Base-by-base conservation (phyloP, 2,797 vertebrate genomes). In the Xenentodon cancila region DNA sequence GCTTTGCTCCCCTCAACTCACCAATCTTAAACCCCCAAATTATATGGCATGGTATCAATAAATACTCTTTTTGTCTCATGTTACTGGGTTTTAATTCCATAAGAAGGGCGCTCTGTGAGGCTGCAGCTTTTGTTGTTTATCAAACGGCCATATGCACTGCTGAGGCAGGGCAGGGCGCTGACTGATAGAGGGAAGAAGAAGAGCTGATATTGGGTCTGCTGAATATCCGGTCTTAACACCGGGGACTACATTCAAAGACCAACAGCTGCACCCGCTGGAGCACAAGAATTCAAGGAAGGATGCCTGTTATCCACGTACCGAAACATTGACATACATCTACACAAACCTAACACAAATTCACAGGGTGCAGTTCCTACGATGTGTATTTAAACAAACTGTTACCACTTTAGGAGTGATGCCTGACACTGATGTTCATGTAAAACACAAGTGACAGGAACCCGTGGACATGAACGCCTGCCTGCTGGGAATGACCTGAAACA, bases 241-340 rank as follows among this genome's bases (percentile, higher is more conserved):
- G 72, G 42, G 17, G 67, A 79, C 81, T 88, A 81, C 81, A 86
- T 88, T 90, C 68, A 84, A 80, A 83, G 55, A 56, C 73, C 43
- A 78, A 84, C 84, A 83, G 80, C 80, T 89, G 85, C 56, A 65
- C 79, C 62, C 48, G 30, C 64, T 66, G 54, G 69, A 70, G 59
- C 43, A 34, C 49, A 56, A 70, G 30, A 47, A 40, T 15, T 0
- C 13, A 40, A 15, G 15, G 13, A 40, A 40, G 62, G 46, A 20
- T 46, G 62, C 64, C 68, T 51, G 71, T 73, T 32, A 58, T 20
- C 50, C 32, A 11, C 9, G 45, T 51, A 54, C 46, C 16, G 2
- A 68, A 45, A 64, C 63, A 54, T 0, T 60, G n/a, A 51, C 53
- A 74, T 60, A 78, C 57, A 71, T 21, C n/a, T 21, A 72, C 45